Percentiles rank a stretch among this genome's conserved stretches.
Evolutionary conservation across 2,797 vertebrate species (phyloP).

Genomic region (Onychomys torridus): DNA sequence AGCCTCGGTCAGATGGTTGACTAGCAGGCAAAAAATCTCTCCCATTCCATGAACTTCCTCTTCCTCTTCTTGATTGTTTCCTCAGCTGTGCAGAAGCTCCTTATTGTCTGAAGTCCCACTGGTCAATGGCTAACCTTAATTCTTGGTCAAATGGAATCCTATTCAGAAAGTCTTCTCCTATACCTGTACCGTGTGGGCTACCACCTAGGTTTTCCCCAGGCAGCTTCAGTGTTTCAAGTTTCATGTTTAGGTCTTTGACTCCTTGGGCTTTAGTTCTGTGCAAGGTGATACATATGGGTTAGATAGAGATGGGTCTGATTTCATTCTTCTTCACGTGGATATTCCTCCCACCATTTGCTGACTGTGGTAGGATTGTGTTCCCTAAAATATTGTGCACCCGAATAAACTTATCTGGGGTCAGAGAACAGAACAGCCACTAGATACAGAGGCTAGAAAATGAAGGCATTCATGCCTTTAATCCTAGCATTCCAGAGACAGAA

Average conservation of each 20-base stretch:
- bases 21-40: not conserved
- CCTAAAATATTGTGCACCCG: no score
- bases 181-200: not conserved
- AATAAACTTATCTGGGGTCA: no score
- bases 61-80: not conserved
- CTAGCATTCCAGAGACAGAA: no score
- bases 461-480: no score
- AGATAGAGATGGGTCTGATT: not conserved
- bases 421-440: no score
- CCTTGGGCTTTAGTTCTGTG: not conserved
- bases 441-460: no score
- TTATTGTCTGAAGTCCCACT: not conserved
- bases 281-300: no score
- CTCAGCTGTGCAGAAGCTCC: not conserved
- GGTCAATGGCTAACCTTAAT: not conserved
- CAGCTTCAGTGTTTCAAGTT: not conserved
- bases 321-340: not conserved
- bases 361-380: no score
- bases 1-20: not conserved
- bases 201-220: not conserved
- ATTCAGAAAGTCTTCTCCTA: not conserved
- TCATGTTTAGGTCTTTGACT: not conserved
- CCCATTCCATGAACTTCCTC: not conserved
- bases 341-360: not conserved
- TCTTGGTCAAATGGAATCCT: not conserved